Percentiles rank a stretch among this genome's conserved stretches.
These are phyloP conservation scores for Proterorhinus semilunaris DNA, from an alignment of 2,113 vertebrate species.

Conservation along the genomic window DNA sequence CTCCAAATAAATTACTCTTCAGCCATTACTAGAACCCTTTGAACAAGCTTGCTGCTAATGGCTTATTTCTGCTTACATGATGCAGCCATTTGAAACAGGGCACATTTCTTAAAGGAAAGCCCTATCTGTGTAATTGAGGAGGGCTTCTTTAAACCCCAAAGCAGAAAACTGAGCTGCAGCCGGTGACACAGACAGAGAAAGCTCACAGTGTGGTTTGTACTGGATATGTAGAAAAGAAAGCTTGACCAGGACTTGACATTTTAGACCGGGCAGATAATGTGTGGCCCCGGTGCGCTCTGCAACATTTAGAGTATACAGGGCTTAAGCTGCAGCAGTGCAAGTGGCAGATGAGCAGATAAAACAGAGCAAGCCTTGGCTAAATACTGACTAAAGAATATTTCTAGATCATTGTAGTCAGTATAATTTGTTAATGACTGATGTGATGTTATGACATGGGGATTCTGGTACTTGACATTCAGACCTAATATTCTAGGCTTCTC, in stretches of 20 bases:
- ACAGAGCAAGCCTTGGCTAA: not conserved
- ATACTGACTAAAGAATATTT: not conserved
- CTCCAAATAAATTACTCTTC: no score
- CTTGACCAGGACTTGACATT: conserved; percentile 46
- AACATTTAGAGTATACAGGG: not conserved
- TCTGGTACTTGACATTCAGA: no score
- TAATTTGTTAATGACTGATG: no score
- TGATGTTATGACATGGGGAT: no score
- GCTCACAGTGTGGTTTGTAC: conserved; percentile 28
- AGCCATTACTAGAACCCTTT: no score
- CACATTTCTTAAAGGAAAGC: conserved; percentile 9
- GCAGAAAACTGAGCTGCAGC: conserved; percentile 37
- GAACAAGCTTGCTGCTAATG: no score
- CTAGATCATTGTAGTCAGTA: no score
- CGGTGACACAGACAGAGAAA: conserved; percentile 32
- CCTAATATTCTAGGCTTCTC: no score
- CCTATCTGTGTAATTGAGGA: conserved; percentile 43
- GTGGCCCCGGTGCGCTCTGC: not conserved
- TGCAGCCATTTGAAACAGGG: not conserved
- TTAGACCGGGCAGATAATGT: conserved; percentile 29
- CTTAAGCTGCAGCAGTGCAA: conserved; percentile 10
- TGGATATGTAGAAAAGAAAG: conserved; percentile 24
- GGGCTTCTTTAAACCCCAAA: conserved; percentile 20
- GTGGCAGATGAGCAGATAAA: conserved; percentile 20
- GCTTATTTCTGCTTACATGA: no score